Percentiles rank a stretch among this genome's conserved stretches.
Evolutionary conservation across 1,140 invertebrate genomes (phyloP).

Genomic region (Micrasema longulum): DNA sequence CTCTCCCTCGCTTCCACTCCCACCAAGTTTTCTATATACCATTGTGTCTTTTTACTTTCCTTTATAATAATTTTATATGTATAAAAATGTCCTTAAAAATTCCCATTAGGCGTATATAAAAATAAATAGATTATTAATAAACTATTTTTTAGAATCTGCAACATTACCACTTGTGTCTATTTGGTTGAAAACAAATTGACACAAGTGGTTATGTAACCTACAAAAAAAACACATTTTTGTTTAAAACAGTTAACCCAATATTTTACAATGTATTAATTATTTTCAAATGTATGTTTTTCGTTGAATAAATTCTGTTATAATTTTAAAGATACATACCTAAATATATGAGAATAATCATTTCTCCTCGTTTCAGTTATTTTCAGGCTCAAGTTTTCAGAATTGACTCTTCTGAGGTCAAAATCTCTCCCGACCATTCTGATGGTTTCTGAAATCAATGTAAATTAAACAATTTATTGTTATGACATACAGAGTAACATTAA

Average conservation of each 20-base stretch:
- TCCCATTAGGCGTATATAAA: no score
- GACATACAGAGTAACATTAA: no score
- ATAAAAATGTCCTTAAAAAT: no score
- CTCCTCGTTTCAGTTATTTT: conserved; percentile 18
- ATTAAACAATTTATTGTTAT: no score
- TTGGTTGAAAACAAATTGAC: not conserved
- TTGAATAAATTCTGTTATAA: not conserved
- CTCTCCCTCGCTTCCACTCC: no score
- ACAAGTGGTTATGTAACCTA: not conserved
- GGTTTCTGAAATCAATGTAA: no score
- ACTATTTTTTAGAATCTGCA: not conserved
- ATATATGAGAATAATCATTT: conserved; percentile 15
- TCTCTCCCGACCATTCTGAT: conserved; percentile 11
- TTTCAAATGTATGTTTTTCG: not conserved
- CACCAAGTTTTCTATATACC: no score
- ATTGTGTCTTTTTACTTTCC: no score
- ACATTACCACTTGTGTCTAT: not conserved
- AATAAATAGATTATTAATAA: no score
- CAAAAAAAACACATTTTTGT: not conserved
- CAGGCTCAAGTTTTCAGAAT: conserved; percentile 3
- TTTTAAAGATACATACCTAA: conserved; percentile 1
- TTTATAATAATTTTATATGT: no score
- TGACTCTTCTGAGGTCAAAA: not conserved
- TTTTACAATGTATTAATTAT: not conserved
- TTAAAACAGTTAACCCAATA: not conserved